A percentile compares a stretch with the other conserved stretches of the same genome.
Evolutionary conservation across 2,888 invertebrate genomes (phyloP).

Genomic region (Julus scandinavius): DNA sequence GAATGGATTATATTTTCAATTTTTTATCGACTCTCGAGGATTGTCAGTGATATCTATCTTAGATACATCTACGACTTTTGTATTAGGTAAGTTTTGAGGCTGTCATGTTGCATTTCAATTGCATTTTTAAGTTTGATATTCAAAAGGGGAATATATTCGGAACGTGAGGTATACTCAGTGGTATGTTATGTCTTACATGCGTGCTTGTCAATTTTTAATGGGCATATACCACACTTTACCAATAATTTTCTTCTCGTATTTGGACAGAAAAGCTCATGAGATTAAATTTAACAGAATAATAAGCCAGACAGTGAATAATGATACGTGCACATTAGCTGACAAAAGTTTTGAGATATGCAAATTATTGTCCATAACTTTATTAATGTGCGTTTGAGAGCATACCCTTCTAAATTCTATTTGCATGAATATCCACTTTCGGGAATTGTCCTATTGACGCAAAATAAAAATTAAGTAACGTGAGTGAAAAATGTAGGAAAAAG

Average conservation of each 20-base stretch:
- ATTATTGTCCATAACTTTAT: too few relatives aligned
- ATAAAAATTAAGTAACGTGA: too few relatives aligned
- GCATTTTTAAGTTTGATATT: neutral
- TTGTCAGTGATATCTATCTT: slow-evolving; percentile 9
- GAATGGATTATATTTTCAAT: slow-evolving; percentile 35
- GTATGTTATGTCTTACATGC: too few relatives aligned
- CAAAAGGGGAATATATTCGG: neutral
- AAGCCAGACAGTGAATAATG: neutral
- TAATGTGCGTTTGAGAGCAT: too few relatives aligned
- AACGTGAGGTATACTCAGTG: neutral
- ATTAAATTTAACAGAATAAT: neutral
- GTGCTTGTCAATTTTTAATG: too few relatives aligned
- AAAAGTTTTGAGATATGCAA: too few relatives aligned
- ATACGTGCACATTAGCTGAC: too few relatives aligned
- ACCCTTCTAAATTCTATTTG: too few relatives aligned
- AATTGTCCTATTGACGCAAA: too few relatives aligned
- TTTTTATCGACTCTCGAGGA: slow-evolving; percentile 44
- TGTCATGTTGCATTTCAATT: neutral
- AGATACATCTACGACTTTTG: neutral
- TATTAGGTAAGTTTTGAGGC: neutral
- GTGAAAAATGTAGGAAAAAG: too few relatives aligned
- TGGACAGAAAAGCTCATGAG: neutral
- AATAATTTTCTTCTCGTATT: neutral
- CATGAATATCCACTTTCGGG: too few relatives aligned
- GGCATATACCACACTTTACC: too few relatives aligned